phyloP scores from a whole-genome alignment of 64 coral and sea anemone species.

The Anthopleura sola region DNA sequence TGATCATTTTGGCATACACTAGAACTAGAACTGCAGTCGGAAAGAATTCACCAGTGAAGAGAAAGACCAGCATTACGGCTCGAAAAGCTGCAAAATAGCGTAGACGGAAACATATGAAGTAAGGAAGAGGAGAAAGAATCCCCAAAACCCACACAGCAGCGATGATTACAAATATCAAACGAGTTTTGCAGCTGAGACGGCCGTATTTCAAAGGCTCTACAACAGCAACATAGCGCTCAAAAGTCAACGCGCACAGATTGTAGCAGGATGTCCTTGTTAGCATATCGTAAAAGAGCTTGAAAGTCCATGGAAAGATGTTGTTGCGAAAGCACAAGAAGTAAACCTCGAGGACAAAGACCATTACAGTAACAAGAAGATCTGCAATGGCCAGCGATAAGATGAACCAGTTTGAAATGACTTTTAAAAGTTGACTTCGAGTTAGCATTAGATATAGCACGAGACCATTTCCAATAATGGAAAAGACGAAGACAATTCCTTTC shows the following conservation, averaged over 20 bases:
- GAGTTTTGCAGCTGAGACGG: background rate
- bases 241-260: constrained; percentile 16
- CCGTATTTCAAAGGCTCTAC: constrained; percentile 23
- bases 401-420: constrained; percentile 36
- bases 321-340: background rate
- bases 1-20: background rate
- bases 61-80: background rate
- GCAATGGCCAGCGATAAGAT: constrained; percentile 39
- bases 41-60: background rate
- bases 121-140: background rate
- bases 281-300: constrained; percentile 21
- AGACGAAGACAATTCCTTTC: background rate
- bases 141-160: background rate
- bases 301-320: background rate
- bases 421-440: background rate
- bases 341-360: constrained; percentile 5
- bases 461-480: constrained; percentile 30
- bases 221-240: constrained; percentile 12
- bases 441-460: constrained; percentile 20
- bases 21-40: background rate
- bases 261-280: background rate
- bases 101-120: background rate
- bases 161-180: background rate
- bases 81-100: background rate
- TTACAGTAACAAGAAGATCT: constrained; percentile 1